A percentile compares a stretch with the other conserved stretches of the same genome.
These are phyloP conservation scores for Sakesphorus luctuosus DNA, from an alignment of 2,113 vertebrate species.

Conservation along the genomic window DNA sequence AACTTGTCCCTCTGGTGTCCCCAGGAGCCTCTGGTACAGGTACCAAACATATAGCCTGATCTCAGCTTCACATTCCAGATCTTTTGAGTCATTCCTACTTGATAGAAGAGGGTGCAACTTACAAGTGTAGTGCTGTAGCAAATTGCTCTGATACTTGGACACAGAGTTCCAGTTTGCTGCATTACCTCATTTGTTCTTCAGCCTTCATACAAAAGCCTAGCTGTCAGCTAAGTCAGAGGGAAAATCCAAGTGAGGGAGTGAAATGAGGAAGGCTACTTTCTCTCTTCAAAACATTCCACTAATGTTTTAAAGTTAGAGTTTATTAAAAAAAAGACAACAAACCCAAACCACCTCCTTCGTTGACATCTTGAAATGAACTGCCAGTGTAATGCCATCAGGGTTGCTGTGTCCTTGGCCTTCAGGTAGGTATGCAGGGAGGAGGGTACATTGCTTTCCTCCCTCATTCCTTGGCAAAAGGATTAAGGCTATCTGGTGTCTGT, in stretches of 20 bases:
- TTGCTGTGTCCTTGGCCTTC: neutral
- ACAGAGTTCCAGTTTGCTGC: neutral
- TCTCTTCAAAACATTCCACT: neutral
- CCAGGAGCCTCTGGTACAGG: neutral
- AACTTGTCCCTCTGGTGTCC: neutral
- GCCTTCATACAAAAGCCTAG: neutral
- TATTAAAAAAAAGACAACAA: neutral
- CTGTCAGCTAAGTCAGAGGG: neutral
- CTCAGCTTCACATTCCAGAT: neutral
- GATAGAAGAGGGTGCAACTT: neutral
- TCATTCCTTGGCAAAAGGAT: neutral
- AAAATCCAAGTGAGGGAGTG: neutral
- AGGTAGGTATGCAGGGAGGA: neutral
- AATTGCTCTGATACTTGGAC: neutral
- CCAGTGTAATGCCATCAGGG: neutral
- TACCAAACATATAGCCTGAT: neutral
- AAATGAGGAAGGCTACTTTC: neutral
- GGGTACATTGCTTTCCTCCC: neutral
- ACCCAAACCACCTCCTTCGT: neutral
- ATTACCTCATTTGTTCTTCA: neutral
- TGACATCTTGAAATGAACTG: neutral
- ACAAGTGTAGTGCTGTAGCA: neutral
- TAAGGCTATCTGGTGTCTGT: neutral
- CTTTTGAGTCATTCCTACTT: neutral
- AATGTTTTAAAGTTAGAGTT: neutral